Evolutionary conservation across 2,888 invertebrate species (phyloP).

Genomic region (Caenorhabditis sp.): DNA sequence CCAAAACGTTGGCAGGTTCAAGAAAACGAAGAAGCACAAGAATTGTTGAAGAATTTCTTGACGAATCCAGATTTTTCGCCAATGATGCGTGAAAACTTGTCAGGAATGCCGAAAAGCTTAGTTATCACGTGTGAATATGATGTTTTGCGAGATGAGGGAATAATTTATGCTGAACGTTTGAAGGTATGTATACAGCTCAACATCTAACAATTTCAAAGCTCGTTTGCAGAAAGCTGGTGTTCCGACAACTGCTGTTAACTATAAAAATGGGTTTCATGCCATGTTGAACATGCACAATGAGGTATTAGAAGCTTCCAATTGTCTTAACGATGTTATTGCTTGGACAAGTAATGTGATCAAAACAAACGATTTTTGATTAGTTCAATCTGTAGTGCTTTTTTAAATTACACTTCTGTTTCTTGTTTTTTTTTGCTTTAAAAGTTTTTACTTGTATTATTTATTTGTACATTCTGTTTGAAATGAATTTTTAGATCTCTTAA

Average conservation of each 20-base stretch:
- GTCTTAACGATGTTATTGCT: background rate
- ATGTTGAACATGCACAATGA: slow-evolving; percentile 61
- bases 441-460: background rate
- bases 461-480: background rate
- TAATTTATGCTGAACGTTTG: slow-evolving; percentile 71
- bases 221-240: slow-evolving; percentile 51
- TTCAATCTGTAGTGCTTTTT: background rate
- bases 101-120: slow-evolving; percentile 68
- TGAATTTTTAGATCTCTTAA: background rate
- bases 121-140: slow-evolving; percentile 72
- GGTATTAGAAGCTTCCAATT: slow-evolving; percentile 39
- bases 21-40: slow-evolving; percentile 28
- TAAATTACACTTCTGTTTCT: background rate
- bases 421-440: background rate
- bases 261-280: slow-evolving; percentile 58
- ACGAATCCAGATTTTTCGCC: slow-evolving; percentile 70
- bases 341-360: slow-evolving; percentile 1
- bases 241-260: slow-evolving; percentile 60
- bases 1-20: slow-evolving; percentile 15
- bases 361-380: too few species aligned
- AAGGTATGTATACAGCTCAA: slow-evolving; percentile 19
- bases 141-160: slow-evolving; percentile 71
- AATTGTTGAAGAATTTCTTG: slow-evolving; percentile 45
- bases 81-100: slow-evolving; percentile 65
- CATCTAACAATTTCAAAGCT: background rate